Percentiles rank a stretch among this genome's conserved stretches.
Conservation (phyloP, 2,888 invertebrate species). For the Odontocolon sp. region DNA sequence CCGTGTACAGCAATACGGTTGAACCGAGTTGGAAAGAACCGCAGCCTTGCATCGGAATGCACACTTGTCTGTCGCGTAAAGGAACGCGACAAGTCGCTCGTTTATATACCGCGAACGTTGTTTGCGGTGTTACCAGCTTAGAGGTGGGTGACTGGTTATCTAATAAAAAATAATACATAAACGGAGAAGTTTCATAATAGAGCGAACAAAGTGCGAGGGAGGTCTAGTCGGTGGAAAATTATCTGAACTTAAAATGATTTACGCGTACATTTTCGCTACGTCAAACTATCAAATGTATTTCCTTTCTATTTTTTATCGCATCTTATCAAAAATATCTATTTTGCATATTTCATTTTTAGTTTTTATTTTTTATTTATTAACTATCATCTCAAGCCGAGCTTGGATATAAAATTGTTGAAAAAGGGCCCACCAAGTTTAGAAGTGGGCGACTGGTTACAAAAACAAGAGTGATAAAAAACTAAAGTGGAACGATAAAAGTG, state of each 20-base stretch:
- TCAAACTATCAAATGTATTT: no score
- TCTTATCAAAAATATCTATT: no score
- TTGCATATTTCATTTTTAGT: no score
- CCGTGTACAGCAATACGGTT: no score
- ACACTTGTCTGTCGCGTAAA: slow-evolving; percentile 35
- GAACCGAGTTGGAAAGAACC: no score
- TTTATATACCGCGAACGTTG: slow-evolving; percentile 3
- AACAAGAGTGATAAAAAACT: background rate
- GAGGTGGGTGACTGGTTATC: slow-evolving; percentile 49
- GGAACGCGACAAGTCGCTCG: background rate
- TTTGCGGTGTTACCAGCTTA: slow-evolving; percentile 4
- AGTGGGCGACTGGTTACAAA: slow-evolving; percentile 3
- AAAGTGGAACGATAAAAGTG: slow-evolving; percentile 17
- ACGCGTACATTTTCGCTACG: no score
- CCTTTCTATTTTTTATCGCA: no score
- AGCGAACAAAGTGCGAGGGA: slow-evolving; percentile 26
- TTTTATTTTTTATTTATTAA: no score
- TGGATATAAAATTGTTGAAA: no score
- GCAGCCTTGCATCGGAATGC: slow-evolving; percentile 67
- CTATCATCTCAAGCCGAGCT: no score
- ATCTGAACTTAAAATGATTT: no score
- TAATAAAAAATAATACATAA: background rate
- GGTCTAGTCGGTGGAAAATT: no score
- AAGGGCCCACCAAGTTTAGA: background rate
- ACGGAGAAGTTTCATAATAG: background rate